phyloP scores from a whole-genome alignment of 1,140 invertebrate genomes.

The Drosophila orosa region DNA sequence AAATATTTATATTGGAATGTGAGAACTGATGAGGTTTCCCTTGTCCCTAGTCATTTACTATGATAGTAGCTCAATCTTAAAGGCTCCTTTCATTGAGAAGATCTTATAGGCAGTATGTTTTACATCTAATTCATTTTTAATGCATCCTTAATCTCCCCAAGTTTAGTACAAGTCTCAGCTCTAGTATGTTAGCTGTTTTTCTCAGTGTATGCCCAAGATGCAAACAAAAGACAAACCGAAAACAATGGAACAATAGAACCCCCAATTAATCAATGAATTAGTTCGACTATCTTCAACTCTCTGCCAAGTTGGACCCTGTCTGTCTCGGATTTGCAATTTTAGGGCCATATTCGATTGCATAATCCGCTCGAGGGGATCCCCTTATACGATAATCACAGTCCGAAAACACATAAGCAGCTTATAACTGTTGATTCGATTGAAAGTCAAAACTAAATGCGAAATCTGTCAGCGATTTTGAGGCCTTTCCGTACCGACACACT shows the following conservation, averaged over 20 bases:
- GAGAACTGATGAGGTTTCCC: too few species aligned
- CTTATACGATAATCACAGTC: constrained; percentile 15
- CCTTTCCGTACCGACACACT: not conserved
- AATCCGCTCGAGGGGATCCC: not conserved
- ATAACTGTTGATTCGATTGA: constrained; percentile 24
- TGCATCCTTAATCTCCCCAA: too few species aligned
- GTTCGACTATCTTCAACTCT: not conserved
- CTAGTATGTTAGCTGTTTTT: too few species aligned
- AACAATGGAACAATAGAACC: not conserved
- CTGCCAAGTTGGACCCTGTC: not conserved
- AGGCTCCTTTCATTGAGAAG: too few species aligned
- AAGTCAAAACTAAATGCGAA: constrained; percentile 18
- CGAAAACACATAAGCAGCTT: constrained; percentile 26
- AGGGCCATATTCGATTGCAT: constrained; percentile 21
- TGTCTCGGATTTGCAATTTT: not conserved
- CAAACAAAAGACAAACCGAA: not conserved
- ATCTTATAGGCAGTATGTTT: too few species aligned
- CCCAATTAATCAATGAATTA: constrained; percentile 2
- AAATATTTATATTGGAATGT: too few species aligned
- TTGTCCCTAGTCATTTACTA: too few species aligned
- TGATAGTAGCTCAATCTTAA: too few species aligned
- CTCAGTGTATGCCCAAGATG: not conserved
- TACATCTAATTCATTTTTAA: too few species aligned
- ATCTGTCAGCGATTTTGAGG: constrained; percentile 11
- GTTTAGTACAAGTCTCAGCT: not conserved